phyloP scores from a whole-genome alignment of 2,888 invertebrate species.

The Watsonalla binaria region DNA sequence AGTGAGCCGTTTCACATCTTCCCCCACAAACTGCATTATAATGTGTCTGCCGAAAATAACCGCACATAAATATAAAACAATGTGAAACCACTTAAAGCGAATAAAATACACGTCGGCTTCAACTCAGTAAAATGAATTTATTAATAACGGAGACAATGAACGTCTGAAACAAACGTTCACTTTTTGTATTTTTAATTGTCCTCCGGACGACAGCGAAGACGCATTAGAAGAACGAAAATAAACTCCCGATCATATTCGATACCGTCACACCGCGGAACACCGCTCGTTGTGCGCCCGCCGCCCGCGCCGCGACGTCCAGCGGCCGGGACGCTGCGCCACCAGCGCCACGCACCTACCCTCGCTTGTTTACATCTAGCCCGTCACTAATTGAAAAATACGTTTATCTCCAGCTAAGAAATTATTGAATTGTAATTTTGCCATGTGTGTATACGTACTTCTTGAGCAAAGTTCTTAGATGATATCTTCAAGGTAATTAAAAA shows the following conservation, averaged over 20 bases:
- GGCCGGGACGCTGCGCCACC: neutral
- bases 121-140: conserved; percentile 78
- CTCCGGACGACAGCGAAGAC: conserved; percentile 72
- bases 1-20: conserved; percentile 74
- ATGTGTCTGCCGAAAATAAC: conserved; percentile 76
- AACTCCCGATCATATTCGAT: conserved; percentile 73
- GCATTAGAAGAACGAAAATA: conserved; percentile 77
- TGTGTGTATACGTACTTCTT: conserved; percentile 51
- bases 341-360: conserved; percentile 7
- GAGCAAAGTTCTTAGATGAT: conserved; percentile 72
- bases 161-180: conserved; percentile 76
- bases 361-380: conserved; percentile 42
- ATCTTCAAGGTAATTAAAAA: conserved; percentile 77
- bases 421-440: conserved; percentile 73
- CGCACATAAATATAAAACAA: conserved; percentile 79
- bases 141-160: conserved; percentile 79
- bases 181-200: conserved; percentile 79
- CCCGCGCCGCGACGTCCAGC: conserved; percentile 7
- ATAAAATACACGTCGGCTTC: conserved; percentile 78
- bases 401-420: conserved; percentile 42
- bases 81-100: conserved; percentile 80
- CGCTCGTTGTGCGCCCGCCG: conserved; percentile 20
- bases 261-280: conserved; percentile 17
- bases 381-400: conserved; percentile 48
- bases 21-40: conserved; percentile 78